phyloP scores from a whole-genome alignment of 2,888 invertebrate genomes.

The Clitarchus hookeri region DNA sequence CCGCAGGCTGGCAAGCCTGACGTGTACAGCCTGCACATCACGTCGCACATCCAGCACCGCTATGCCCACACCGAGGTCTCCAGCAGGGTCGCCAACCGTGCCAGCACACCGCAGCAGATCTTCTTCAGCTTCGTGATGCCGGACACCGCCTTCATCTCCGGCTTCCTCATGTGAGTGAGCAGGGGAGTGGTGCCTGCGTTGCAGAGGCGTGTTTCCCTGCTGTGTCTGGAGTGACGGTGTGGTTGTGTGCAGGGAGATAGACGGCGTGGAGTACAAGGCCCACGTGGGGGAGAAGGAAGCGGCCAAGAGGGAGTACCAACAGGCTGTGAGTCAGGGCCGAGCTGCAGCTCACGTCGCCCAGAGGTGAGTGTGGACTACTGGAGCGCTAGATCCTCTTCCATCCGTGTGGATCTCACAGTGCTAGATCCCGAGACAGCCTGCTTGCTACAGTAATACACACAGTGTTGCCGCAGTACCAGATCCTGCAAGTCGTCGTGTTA shows the following conservation, averaged over 20 bases:
- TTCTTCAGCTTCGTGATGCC: constrained; percentile 69
- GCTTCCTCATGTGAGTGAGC: constrained; percentile 65
- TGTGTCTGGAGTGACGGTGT: neutral
- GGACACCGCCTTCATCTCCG: constrained; percentile 71
- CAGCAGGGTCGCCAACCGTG: constrained; percentile 67
- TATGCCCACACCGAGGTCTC: constrained; percentile 69
- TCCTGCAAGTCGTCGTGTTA: too few species aligned
- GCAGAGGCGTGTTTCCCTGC: neutral
- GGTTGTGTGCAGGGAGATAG: constrained; percentile 59
- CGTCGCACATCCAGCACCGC: constrained; percentile 65
- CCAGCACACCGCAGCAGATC: constrained; percentile 63
- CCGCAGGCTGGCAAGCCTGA: constrained; percentile 50
- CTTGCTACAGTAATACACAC: too few species aligned
- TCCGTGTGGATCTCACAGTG: too few species aligned
- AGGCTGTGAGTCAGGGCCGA: constrained; percentile 62
- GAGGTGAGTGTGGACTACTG: constrained; percentile 52
- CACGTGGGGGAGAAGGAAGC: constrained; percentile 68
- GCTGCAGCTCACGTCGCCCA: constrained; percentile 65
- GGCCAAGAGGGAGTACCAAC: constrained; percentile 62
- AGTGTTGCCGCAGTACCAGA: too few species aligned
- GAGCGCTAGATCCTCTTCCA: constrained; percentile 16
- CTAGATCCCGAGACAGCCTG: too few species aligned
- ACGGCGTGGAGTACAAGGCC: constrained; percentile 66
- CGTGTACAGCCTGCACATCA: constrained; percentile 65
- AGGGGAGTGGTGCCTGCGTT: neutral